Evolutionary conservation across 2,113 vertebrate genomes (phyloP).

Genomic region (Rhinolophus sinicus): DNA sequence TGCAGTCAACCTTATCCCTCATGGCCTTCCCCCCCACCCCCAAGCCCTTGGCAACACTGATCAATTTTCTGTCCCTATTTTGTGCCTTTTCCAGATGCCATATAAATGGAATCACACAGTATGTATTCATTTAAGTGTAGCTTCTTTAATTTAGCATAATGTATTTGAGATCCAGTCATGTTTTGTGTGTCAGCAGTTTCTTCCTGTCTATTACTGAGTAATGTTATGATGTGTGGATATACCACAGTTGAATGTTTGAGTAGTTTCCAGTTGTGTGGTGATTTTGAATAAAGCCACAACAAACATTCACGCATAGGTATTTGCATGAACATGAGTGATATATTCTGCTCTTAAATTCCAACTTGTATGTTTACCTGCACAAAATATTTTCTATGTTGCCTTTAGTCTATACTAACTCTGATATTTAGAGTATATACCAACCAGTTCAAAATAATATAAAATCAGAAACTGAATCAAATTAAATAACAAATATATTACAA

Average conservation of each 20-base stretch:
- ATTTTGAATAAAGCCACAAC: not conserved
- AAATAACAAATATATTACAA: not conserved
- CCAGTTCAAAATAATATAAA: slow-evolving; percentile 73
- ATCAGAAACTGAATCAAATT: not conserved
- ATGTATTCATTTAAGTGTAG: not conserved
- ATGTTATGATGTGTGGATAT: not conserved
- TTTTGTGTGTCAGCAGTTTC: not conserved
- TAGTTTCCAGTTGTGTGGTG: not conserved
- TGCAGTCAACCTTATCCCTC: not conserved
- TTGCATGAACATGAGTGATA: not conserved
- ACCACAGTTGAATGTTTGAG: not conserved
- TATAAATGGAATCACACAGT: not conserved
- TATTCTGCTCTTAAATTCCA: not conserved
- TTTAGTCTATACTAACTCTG: not conserved
- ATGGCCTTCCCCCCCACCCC: too few species aligned
- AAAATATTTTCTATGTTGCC: slow-evolving; percentile 3
- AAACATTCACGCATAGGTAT: not conserved
- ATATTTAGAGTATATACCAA: slow-evolving; percentile 69
- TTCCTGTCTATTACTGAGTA: not conserved
- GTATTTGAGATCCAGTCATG: not conserved
- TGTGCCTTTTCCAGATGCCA: not conserved
- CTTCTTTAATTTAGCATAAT: slow-evolving; percentile 25
- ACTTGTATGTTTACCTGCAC: not conserved
- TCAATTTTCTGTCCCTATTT: not conserved
- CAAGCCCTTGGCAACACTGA: not conserved